These are phyloP conservation scores for Aleiodes testaceus DNA, from an alignment of 2,888 invertebrate genomes.

Conservation along the genomic window DNA sequence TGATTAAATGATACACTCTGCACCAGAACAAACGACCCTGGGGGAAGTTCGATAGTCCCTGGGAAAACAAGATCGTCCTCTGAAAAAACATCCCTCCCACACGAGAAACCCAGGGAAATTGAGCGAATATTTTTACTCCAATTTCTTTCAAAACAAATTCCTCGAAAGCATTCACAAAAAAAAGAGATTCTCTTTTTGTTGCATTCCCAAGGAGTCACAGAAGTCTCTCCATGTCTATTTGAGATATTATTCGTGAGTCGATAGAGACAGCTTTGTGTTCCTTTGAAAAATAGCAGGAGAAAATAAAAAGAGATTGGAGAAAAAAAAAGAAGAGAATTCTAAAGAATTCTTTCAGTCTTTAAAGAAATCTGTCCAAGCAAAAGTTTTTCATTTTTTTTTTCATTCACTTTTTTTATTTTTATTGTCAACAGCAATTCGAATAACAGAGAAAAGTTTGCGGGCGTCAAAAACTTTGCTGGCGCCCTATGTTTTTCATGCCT, in stretches of 20 bases:
- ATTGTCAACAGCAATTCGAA: constrained; percentile 40
- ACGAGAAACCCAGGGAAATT: no score
- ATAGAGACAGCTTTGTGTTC: constrained; percentile 20
- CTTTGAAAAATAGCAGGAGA: no score
- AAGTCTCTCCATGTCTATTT: constrained; percentile 1
- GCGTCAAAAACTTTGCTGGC: constrained; percentile 47
- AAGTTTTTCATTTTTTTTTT: constrained; percentile 19
- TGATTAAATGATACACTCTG: no score
- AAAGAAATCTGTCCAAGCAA: constrained; percentile 23
- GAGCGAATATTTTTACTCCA: no score
- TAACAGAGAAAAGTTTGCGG: constrained; percentile 38
- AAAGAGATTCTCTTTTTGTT: not conserved
- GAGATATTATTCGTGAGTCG: constrained; percentile 25
- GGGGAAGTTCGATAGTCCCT: no score
- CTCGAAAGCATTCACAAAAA: not conserved
- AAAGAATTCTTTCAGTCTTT: constrained; percentile 12
- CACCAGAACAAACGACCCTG: no score
- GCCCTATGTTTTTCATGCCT: constrained; percentile 38
- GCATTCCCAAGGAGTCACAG: not conserved
- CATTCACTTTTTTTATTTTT: constrained; percentile 24
- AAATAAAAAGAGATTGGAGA: no score
- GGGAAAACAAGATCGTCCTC: no score
- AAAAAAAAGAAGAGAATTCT: not conserved
- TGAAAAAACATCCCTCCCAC: no score
- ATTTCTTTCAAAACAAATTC: not conserved